Conservation (phyloP, 2,113 vertebrate species). For the Myotis yumanensis region DNA sequence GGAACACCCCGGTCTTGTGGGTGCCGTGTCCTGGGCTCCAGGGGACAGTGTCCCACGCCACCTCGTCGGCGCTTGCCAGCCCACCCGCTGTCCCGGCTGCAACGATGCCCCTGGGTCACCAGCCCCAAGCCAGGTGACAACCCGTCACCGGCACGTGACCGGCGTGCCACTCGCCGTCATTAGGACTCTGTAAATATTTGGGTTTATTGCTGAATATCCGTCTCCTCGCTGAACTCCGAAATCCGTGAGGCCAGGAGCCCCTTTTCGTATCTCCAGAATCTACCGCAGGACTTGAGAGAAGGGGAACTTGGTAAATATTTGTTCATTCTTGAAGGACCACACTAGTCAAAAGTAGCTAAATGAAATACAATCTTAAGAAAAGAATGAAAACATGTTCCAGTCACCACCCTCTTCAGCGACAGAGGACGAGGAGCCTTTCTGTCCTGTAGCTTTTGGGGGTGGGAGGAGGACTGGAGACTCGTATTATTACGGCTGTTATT, state of each 20-base stretch:
- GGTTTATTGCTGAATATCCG: fast-evolving
- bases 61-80: fast-evolving
- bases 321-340: not conserved
- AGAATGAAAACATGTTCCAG: not conserved
- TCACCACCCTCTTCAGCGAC: not conserved
- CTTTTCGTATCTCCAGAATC: not conserved
- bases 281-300: not conserved
- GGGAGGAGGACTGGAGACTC: fast-evolving
- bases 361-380: not conserved
- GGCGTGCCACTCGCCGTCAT: fast-evolving
- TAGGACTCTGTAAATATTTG: fast-evolving
- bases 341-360: not conserved
- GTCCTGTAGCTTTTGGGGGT: not conserved
- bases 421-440: not conserved
- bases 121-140: fast-evolving
- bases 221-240: not conserved
- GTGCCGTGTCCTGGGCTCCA: not conserved
- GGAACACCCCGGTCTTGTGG: fast-evolving
- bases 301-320: not conserved
- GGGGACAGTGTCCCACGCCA: fast-evolving
- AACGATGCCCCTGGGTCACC: not conserved
- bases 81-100: not conserved
- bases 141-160: no score
- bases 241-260: not conserved
- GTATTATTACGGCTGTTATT: not conserved